Conservation (phyloP, 2,797 vertebrate genomes). For the Melanotaenia nigrans region DNA sequence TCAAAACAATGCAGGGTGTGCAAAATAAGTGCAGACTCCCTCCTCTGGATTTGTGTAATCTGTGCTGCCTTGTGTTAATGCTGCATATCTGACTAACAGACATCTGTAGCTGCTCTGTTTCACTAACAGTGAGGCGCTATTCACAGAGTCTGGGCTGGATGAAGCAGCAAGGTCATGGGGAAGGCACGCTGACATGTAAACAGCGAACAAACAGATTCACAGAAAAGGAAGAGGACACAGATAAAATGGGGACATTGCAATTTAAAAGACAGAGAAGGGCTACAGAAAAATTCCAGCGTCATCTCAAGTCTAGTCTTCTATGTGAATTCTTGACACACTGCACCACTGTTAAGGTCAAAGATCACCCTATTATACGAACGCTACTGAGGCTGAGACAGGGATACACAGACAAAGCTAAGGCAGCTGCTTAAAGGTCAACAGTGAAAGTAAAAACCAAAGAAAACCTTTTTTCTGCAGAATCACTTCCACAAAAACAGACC, state of each 20-base stretch:
- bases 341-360: constrained; percentile 27
- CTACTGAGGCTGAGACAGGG: constrained; percentile 5
- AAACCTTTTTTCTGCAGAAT: constrained; percentile 21
- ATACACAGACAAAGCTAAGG: not conserved
- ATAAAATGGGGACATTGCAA: constrained; percentile 15
- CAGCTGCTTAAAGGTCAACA: not conserved
- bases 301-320: constrained; percentile 50
- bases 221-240: constrained; percentile 21
- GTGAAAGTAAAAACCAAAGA: constrained; percentile 17
- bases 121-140: constrained; percentile 57
- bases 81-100: constrained; percentile 54
- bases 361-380: not conserved
- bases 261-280: constrained; percentile 6
- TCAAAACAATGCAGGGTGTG: constrained; percentile 8
- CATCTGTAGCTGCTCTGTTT: constrained; percentile 71
- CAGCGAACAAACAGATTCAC: constrained; percentile 42
- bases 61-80: constrained; percentile 57
- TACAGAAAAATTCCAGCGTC: constrained; percentile 54
- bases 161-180: constrained; percentile 50
- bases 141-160: constrained; percentile 53
- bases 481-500: constrained; percentile 40
- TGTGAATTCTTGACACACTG: constrained; percentile 47
- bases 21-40: constrained; percentile 33
- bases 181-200: constrained; percentile 36
- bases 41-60: constrained; percentile 30